These are phyloP conservation scores for Mimas tiliae DNA, from an alignment of 2,888 invertebrate genomes.

Conservation along the genomic window DNA sequence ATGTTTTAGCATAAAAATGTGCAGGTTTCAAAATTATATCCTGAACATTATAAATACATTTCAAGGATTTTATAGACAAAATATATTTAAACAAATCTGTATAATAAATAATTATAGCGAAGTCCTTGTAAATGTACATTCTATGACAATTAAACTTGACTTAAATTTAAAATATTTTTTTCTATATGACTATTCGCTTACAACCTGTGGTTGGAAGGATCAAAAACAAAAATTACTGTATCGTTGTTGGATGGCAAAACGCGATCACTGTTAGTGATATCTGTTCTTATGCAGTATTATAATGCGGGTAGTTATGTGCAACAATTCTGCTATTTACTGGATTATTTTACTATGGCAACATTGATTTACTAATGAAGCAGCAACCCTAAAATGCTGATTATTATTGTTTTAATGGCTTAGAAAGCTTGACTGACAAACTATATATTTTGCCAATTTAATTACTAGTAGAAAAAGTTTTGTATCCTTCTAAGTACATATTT, in stretches of 20 bases:
- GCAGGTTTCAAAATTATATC: neutral
- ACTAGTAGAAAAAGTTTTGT: neutral
- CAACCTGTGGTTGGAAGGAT: neutral
- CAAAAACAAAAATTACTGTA: slow-evolving; percentile 9
- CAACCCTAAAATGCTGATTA: neutral
- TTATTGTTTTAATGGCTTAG: neutral
- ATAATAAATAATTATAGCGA: neutral
- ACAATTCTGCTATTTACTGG: neutral
- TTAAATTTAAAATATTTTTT: neutral
- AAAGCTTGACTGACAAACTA: slow-evolving; percentile 14
- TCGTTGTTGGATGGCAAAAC: slow-evolving; percentile 27
- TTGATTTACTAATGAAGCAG: neutral
- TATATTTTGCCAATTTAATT: neutral
- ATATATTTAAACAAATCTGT: neutral
- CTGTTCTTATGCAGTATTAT: slow-evolving; percentile 66
- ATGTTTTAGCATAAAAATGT: neutral
- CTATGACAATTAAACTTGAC: neutral
- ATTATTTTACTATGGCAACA: slow-evolving; percentile 12
- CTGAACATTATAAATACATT: neutral
- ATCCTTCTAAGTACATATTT: neutral
- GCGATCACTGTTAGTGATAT: slow-evolving; percentile 26
- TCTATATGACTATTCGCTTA: neutral
- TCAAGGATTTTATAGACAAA: neutral
- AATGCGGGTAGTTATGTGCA: slow-evolving; percentile 59
- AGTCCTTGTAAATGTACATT: neutral